Percentiles rank a stretch among this genome's conserved stretches.
Evolutionary conservation across 92 coral and sea anemone genomes (phyloP).

Genomic region (Blastomussa wellsi): DNA sequence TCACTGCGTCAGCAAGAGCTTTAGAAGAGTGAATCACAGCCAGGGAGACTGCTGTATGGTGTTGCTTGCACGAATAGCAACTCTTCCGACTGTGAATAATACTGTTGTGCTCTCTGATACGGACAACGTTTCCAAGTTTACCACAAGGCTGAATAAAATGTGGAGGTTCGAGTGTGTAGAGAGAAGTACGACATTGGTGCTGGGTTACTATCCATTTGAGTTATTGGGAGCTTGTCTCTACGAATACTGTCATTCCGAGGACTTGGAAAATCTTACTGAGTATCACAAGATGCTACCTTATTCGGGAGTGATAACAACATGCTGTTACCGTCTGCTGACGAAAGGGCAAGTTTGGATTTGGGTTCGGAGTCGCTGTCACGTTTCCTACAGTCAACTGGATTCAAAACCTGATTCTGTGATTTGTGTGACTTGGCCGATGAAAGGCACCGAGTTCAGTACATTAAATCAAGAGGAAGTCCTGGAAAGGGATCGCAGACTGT

Average conservation of each 20-base stretch:
- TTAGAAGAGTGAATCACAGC: background rate
- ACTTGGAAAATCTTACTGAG: slow-evolving; percentile 40
- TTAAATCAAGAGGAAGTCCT: slow-evolving; percentile 46
- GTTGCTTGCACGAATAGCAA: slow-evolving; percentile 12
- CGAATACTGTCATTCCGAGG: slow-evolving; percentile 46
- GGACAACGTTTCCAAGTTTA: slow-evolving; percentile 47
- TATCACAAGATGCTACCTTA: slow-evolving; percentile 59
- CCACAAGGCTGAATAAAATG: slow-evolving; percentile 47
- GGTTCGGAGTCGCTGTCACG: slow-evolving; percentile 60
- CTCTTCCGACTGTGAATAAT: slow-evolving; percentile 12
- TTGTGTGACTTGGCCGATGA: slow-evolving; percentile 46
- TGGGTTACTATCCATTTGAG: slow-evolving; percentile 59
- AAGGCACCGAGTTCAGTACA: slow-evolving; percentile 49
- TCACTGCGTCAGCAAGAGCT: slow-evolving; percentile 21
- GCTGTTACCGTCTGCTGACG: slow-evolving; percentile 62
- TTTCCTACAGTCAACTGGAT: slow-evolving; percentile 71
- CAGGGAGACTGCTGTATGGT: background rate
- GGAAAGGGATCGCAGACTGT: slow-evolving; percentile 48
- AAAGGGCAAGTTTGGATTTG: slow-evolving; percentile 70
- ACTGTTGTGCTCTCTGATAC: slow-evolving; percentile 32
- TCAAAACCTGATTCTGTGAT: slow-evolving; percentile 65
- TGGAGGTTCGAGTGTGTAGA: slow-evolving; percentile 59
- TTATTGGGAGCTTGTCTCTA: slow-evolving; percentile 50
- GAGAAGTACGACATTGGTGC: slow-evolving; percentile 31
- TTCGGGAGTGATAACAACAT: slow-evolving; percentile 62